A percentile compares a stretch with the other conserved stretches of the same genome.
phyloP scores from a whole-genome alignment of 2,797 vertebrate genomes.

The Carapus acus region DNA sequence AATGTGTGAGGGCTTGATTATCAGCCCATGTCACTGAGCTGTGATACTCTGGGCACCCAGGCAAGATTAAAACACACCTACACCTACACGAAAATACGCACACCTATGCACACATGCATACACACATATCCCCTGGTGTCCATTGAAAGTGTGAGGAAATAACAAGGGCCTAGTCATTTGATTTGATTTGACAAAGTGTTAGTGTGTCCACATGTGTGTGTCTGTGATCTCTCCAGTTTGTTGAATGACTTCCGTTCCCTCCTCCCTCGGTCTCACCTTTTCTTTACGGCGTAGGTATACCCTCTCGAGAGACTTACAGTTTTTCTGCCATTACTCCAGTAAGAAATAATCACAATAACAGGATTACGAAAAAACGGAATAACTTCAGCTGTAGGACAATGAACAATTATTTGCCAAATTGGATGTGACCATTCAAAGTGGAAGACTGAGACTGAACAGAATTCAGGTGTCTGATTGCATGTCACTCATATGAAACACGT shows the following conservation, averaged over 20 bases:
- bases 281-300: no score
- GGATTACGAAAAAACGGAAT: no score
- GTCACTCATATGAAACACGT: no score
- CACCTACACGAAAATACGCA: conserved; percentile 16
- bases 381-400: no score
- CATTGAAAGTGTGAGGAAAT: conserved; percentile 79
- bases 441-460: no score
- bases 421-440: no score
- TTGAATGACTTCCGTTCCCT: conserved; percentile 45
- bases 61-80: conserved; percentile 38
- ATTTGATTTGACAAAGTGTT: conserved; percentile 67
- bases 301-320: no score
- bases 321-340: no score
- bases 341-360: no score
- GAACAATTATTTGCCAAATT: no score
- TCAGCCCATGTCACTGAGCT: conserved; percentile 72
- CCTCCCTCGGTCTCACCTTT: background rate
- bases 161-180: conserved; percentile 82
- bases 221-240: conserved; percentile 78
- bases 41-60: conserved; percentile 60
- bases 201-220: background rate
- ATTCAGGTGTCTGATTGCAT: no score
- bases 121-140: conserved; percentile 67
- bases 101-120: conserved; percentile 7
- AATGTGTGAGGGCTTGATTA: conserved; percentile 74